Percentiles rank a stretch among this genome's conserved stretches.
Conservation (phyloP, 35 echinoderm and acorn worm genomes). For the Ophioderma brevispina region DNA sequence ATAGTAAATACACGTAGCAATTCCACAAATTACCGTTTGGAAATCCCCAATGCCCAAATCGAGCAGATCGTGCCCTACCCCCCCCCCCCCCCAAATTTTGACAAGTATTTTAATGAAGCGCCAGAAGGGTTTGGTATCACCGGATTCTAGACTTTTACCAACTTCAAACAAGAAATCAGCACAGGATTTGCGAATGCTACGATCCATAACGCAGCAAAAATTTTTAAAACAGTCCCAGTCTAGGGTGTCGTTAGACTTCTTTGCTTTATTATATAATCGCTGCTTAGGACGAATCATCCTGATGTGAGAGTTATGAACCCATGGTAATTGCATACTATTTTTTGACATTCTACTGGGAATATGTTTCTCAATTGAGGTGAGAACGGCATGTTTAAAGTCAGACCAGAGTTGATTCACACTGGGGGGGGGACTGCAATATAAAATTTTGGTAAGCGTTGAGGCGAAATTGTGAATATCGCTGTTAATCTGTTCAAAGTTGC, state of each 20-base stretch:
- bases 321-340: not conserved
- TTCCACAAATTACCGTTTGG: too few relatives aligned
- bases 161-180: not conserved
- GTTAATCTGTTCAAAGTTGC: not conserved
- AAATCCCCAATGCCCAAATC: too few relatives aligned
- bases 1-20: too few relatives aligned
- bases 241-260: not conserved
- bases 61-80: too few relatives aligned
- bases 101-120: slow-evolving; percentile 4
- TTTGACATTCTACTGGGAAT: not conserved
- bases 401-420: not conserved
- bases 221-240: not conserved
- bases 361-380: not conserved
- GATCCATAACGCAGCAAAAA: not conserved
- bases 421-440: too few relatives aligned
- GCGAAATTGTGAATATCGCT: not conserved
- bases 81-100: too few relatives aligned
- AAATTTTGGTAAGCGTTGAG: not conserved
- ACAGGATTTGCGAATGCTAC: not conserved
- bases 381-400: not conserved
- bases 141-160: not conserved
- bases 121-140: slow-evolving; percentile 39
- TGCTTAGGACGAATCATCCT: not conserved
- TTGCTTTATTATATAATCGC: not conserved
- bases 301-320: not conserved